These are phyloP conservation scores for Megalonaias nervosa DNA, from an alignment of 1,140 invertebrate species.

Conservation along the genomic window DNA sequence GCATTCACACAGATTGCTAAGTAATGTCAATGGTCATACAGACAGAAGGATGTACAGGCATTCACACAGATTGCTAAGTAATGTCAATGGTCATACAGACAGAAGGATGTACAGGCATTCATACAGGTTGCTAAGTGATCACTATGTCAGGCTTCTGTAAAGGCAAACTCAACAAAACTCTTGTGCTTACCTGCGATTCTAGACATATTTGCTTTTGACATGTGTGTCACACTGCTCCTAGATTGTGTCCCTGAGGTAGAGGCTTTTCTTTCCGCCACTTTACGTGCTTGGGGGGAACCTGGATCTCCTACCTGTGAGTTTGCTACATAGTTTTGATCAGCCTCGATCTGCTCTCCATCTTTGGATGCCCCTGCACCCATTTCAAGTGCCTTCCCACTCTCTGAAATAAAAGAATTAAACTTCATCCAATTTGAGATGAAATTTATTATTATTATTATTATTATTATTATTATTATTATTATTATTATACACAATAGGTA, in stretches of 20 bases:
- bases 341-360: slow-evolving; percentile 42
- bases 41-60: neutral
- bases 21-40: neutral
- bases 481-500: too few relatives aligned
- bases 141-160: neutral
- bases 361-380: slow-evolving; percentile 46
- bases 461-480: too few relatives aligned
- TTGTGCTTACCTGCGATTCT: slow-evolving; percentile 41
- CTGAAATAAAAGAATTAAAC: neutral
- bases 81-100: neutral
- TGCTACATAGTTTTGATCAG: slow-evolving; percentile 35
- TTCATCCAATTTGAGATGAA: too few relatives aligned
- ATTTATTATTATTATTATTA: too few relatives aligned
- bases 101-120: neutral
- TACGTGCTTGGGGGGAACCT: slow-evolving; percentile 2
- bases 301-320: slow-evolving; percentile 21
- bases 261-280: neutral
- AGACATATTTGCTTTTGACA: slow-evolving; percentile 26
- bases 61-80: neutral
- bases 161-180: neutral
- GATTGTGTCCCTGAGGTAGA: slow-evolving; percentile 21
- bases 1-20: too few relatives aligned
- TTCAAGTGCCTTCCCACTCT: neutral
- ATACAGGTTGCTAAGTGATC: neutral
- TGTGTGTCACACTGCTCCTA: slow-evolving; percentile 23